These are phyloP conservation scores for Fulica atra DNA, from an alignment of 2,113 vertebrate species.

Conservation along the genomic window DNA sequence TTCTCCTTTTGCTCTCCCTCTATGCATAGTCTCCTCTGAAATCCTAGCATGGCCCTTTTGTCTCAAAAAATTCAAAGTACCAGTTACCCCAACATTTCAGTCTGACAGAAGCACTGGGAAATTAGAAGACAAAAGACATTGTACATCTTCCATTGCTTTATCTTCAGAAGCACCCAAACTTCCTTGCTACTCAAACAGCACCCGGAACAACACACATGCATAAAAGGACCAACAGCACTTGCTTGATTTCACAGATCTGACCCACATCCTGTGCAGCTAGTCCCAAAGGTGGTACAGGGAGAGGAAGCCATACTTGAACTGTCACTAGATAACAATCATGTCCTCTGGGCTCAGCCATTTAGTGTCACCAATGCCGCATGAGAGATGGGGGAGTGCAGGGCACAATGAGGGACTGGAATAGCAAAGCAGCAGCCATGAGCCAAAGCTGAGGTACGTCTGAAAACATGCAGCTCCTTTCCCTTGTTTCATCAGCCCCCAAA, in stretches of 20 bases:
- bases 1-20: not conserved
- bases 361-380: not conserved
- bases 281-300: not conserved
- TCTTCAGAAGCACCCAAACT: not conserved
- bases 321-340: not conserved
- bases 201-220: not conserved
- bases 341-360: not conserved
- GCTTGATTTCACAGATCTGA: slow-evolving; percentile 19
- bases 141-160: not conserved
- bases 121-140: not conserved
- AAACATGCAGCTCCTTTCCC: not conserved
- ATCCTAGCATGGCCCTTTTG: not conserved
- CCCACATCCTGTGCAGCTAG: slow-evolving; percentile 51
- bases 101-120: not conserved
- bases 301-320: slow-evolving; percentile 5
- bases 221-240: not conserved
- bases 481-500: not conserved
- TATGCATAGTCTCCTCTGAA: not conserved
- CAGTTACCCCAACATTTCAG: not conserved
- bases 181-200: not conserved
- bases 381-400: not conserved
- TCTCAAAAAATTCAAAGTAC: not conserved
- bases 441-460: not conserved
- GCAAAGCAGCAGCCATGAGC: not conserved
- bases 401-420: not conserved